phyloP scores from a whole-genome alignment of 1,140 invertebrate genomes.

The Drosophila pachea region DNA sequence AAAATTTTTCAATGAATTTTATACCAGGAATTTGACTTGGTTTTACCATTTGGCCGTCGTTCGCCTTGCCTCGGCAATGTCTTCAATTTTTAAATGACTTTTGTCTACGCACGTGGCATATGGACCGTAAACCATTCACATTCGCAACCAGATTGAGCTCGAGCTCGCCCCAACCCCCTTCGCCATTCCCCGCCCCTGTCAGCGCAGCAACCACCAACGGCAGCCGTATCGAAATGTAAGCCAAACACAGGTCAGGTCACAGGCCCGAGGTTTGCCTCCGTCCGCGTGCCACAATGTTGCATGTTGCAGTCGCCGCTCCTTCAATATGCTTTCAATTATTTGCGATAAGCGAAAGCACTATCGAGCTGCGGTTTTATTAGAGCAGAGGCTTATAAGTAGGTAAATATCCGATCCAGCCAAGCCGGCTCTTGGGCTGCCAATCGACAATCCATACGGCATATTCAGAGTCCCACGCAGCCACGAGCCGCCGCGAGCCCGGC shows the following conservation, averaged over 20 bases:
- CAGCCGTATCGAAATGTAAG: constrained; percentile 48
- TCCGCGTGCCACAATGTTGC: constrained; percentile 16
- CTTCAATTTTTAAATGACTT: constrained; percentile 72
- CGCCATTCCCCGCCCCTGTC: background rate
- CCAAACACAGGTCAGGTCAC: constrained; percentile 38
- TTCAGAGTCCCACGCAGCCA: constrained; percentile 20
- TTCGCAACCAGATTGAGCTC: constrained; percentile 32
- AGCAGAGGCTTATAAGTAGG: too few species aligned
- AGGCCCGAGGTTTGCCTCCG: constrained; percentile 9
- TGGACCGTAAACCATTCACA: constrained; percentile 71
- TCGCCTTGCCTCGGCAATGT: constrained; percentile 32
- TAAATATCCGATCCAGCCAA: too few species aligned
- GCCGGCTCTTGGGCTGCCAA: too few species aligned
- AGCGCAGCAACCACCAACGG: constrained; percentile 30
- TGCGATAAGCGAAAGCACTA: too few species aligned
- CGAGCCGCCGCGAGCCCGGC: background rate
- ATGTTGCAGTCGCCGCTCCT: constrained; percentile 13
- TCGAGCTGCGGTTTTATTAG: too few species aligned
- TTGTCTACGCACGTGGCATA: constrained; percentile 69
- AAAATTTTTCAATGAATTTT: constrained; percentile 78
- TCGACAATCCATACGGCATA: too few species aligned
- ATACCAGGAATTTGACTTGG: constrained; percentile 72
- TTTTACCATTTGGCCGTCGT: constrained; percentile 39
- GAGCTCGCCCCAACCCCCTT: background rate
- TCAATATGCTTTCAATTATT: too few species aligned